Evolutionary conservation across 2,797 vertebrate genomes (phyloP).

Genomic region (Pseudopleuronectes americanus): DNA sequence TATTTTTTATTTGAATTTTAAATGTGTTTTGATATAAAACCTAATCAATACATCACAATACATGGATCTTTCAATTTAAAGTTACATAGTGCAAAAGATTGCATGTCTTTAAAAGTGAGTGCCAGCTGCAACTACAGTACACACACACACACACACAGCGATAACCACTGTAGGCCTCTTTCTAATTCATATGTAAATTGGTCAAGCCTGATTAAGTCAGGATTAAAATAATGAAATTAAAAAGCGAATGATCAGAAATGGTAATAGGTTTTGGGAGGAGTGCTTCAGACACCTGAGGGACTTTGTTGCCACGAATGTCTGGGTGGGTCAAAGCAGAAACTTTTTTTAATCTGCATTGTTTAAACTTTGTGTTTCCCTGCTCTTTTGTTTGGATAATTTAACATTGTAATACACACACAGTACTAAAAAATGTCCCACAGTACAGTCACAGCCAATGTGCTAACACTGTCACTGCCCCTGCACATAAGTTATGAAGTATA

Average conservation of each 20-base stretch:
- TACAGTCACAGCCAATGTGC: not conserved
- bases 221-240: slow-evolving; percentile 59
- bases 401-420: not conserved
- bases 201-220: slow-evolving; percentile 36
- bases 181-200: slow-evolving; percentile 56
- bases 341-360: slow-evolving; percentile 7
- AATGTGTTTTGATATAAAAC: not conserved
- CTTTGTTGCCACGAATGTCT: slow-evolving; percentile 4
- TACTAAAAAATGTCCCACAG: not conserved
- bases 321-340: slow-evolving; percentile 25
- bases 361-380: not conserved
- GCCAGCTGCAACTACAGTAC: slow-evolving; percentile 7
- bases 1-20: not conserved
- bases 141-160: not conserved
- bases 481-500: too few species aligned
- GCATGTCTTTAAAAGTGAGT: not conserved
- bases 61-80: too few species aligned
- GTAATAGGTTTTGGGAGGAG: slow-evolving; percentile 35
- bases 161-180: not conserved
- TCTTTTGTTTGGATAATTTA: slow-evolving; percentile 7
- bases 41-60: too few species aligned
- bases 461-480: not conserved
- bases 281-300: slow-evolving; percentile 28
- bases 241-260: slow-evolving; percentile 41
- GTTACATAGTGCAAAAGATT: too few species aligned